These are phyloP conservation scores for Hydractinia echinata DNA, from an alignment of 30 jellyfish, hydroid and myxozoan species.

Conservation along the genomic window DNA sequence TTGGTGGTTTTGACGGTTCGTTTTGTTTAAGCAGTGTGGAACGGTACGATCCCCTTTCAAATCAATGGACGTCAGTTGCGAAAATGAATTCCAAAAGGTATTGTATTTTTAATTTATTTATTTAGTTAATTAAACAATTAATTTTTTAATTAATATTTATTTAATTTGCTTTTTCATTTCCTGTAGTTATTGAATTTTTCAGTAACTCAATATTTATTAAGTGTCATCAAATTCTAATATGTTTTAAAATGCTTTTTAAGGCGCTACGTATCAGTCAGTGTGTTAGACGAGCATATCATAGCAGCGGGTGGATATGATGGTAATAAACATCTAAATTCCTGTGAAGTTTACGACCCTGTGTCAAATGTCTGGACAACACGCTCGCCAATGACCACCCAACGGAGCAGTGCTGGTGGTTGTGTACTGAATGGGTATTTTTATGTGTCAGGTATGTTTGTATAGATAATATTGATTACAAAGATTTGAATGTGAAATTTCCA, in stretches of 20 bases:
- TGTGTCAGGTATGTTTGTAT: slow-evolving; percentile 55
- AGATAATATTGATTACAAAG: too few relatives aligned
- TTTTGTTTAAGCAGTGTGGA: slow-evolving; percentile 90
- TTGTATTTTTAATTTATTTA: not conserved
- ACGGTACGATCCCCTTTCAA: slow-evolving; percentile 81
- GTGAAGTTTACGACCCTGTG: slow-evolving; percentile 81
- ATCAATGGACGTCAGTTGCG: slow-evolving; percentile 93
- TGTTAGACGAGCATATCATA: slow-evolving; percentile 59
- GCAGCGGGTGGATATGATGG: slow-evolving; percentile 98
- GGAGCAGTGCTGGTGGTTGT: slow-evolving; percentile 79
- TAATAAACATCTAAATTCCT: slow-evolving; percentile 62
- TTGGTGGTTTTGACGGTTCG: slow-evolving; percentile 97
- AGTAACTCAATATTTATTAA: too few relatives aligned
- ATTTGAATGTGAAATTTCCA: not conserved
- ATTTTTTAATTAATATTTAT: too few relatives aligned
- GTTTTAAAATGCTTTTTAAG: slow-evolving; percentile 34
- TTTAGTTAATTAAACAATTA: too few relatives aligned
- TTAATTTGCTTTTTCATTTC: too few relatives aligned
- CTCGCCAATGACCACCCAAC: slow-evolving; percentile 57
- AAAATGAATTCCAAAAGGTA: slow-evolving; percentile 78
- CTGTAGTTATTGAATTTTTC: too few relatives aligned
- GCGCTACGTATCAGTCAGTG: slow-evolving; percentile 87
- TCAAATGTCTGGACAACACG: slow-evolving; percentile 74
- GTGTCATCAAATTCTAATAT: not conserved
- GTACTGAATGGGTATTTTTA: slow-evolving; percentile 68